Conservation (phyloP, 2,797 vertebrate genomes). For the Apogon talboti region DNA sequence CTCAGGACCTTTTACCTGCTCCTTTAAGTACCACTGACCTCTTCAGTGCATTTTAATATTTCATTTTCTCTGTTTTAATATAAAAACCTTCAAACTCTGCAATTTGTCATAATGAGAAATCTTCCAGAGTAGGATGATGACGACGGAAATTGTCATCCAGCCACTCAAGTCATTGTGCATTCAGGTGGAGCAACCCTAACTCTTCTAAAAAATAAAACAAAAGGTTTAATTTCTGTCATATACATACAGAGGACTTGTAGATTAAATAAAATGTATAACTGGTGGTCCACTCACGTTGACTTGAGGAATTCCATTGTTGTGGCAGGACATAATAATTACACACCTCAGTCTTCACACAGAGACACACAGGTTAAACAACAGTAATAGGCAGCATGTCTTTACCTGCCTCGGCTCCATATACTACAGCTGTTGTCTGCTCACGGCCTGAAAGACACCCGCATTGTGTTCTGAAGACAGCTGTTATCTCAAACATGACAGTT, state of each 20-base stretch:
- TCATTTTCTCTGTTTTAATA: too few relatives aligned
- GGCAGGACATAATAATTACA: slow-evolving; percentile 28
- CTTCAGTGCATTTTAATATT: too few relatives aligned
- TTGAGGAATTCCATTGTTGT: slow-evolving; percentile 44
- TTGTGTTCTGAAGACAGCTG: neutral
- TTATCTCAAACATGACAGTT: neutral
- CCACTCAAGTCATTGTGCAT: too few relatives aligned
- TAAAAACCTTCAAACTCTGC: too few relatives aligned
- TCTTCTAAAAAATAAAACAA: too few relatives aligned
- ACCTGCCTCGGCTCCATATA: slow-evolving; percentile 37
- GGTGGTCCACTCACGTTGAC: neutral
- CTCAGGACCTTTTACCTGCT: too few relatives aligned
- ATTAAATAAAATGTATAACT: neutral
- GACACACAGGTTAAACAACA: slow-evolving; percentile 15
- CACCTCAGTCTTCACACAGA: slow-evolving; percentile 13
- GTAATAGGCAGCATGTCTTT: slow-evolving; percentile 34
- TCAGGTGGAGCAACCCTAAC: too few relatives aligned
- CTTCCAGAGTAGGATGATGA: too few relatives aligned
- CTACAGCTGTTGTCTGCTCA: too few relatives aligned
- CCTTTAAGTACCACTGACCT: too few relatives aligned
- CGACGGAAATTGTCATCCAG: too few relatives aligned
- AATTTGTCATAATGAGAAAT: too few relatives aligned
- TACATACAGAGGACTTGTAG: neutral
- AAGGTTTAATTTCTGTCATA: neutral
- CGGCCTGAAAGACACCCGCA: neutral